Evolutionary conservation across 2,113 vertebrate species (phyloP), one percentile per base, ranked within the genome.

Genomic region (Okapia johnstoni): DNA sequence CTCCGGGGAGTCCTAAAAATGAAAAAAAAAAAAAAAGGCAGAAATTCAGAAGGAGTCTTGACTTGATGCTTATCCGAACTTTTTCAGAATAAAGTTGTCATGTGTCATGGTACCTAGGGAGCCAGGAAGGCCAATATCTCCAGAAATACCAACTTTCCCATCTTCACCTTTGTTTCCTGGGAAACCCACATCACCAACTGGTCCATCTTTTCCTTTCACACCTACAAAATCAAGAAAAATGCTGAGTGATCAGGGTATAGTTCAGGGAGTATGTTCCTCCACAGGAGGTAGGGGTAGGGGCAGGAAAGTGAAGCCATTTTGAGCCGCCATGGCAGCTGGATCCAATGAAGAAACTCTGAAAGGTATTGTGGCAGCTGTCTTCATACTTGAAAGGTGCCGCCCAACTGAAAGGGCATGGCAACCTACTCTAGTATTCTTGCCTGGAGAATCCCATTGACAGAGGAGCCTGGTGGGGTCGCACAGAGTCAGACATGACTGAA

Each of bases 101-200:
- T 10, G 48, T 70, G 58, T 16, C 16, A 85, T 93, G 40, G 90
- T 99, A 99, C 99, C 99, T 98, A 95, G 98, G 90, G 98, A 98
- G 95, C 99, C 99, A 91, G 98, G 98, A 50, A 98, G 98, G 73
- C 99, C 99, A 92, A 87, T 66, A 43, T 99, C 99, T 97, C 99
- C 99, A 30, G 98, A 96, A 55, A 40, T 6, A 4, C 99, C 99
- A 98, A 99, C 99, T 52, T 88, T 57, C n/a, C 99, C 99, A 54
- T 97, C 96, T 81, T 98, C 98, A 28, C 99, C 99, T 79, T 98
- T 98, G 73, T 10, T 96, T 98, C 99, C 99, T 70, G 98, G 97
- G 43, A 98, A 98, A 80, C 99, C 99, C 16, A 95, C 97, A 85
- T 99, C 98, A 87, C 99, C 99, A 30, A 97, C 98, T 25, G 57